These are phyloP conservation scores for Amphipyra tragopoginis DNA, from an alignment of 2,888 invertebrate species.

Conservation along the genomic window DNA sequence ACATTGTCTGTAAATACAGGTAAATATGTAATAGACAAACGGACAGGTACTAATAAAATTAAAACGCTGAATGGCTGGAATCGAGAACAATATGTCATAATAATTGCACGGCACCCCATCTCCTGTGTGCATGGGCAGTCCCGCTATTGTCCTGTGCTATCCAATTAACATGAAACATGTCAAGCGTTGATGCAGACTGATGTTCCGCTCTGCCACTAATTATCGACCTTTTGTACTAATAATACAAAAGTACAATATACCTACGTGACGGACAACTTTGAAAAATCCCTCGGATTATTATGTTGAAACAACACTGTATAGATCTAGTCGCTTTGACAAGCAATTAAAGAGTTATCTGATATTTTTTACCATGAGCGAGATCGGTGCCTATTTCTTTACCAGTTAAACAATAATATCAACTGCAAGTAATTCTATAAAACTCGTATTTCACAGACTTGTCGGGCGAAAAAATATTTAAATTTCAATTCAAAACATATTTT, in stretches of 20 bases:
- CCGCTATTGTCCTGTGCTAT: conserved; percentile 80
- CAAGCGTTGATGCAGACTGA: conserved; percentile 80
- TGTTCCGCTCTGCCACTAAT: conserved; percentile 79
- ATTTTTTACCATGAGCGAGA: neutral
- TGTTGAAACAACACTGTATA: conserved; percentile 19
- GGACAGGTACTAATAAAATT: conserved; percentile 62
- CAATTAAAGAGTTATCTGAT: neutral
- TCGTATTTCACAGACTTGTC: no score
- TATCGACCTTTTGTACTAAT: conserved; percentile 76
- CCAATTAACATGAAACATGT: conserved; percentile 87
- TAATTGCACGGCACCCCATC: conserved; percentile 73
- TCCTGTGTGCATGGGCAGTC: conserved; percentile 71
- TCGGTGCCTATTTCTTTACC: neutral
- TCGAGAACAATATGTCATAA: conserved; percentile 85
- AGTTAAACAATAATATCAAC: no score
- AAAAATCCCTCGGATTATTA: conserved; percentile 23
- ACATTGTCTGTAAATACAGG: conserved; percentile 14
- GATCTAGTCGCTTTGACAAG: neutral
- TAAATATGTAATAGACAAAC: conserved; percentile 22
- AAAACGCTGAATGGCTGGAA: conserved; percentile 75
- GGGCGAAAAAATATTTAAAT: no score
- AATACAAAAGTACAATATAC: no score
- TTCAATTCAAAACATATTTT: no score
- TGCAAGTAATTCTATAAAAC: no score
- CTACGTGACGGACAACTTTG: conserved; percentile 44